Evolutionary conservation across 1,140 invertebrate genomes (phyloP).

Genomic region (Druon quercuslanigerum): DNA sequence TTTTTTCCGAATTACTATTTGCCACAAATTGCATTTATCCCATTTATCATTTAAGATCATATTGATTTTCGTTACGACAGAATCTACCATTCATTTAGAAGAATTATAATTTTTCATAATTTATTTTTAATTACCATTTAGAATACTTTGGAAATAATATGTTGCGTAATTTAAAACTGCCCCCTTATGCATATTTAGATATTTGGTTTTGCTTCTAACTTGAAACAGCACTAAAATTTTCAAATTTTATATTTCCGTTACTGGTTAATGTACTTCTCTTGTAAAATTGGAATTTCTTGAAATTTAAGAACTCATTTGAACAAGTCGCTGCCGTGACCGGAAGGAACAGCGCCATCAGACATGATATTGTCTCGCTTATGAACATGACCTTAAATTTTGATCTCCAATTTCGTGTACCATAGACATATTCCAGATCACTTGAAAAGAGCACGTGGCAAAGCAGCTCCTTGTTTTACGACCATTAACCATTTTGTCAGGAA

Average conservation of each 20-base stretch:
- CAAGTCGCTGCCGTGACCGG: background rate
- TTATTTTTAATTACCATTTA: too few species aligned
- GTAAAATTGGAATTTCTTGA: background rate
- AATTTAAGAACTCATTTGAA: background rate
- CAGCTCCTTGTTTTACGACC: slow-evolving; percentile 18
- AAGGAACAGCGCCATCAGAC: background rate
- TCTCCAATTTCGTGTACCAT: background rate
- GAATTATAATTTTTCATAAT: too few species aligned
- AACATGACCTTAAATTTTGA: slow-evolving; percentile 16
- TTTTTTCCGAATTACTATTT: too few species aligned
- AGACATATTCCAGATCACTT: background rate
- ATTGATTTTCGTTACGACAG: too few species aligned
- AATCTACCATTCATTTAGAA: too few species aligned
- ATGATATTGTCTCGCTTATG: slow-evolving; percentile 3
- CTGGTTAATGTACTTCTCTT: background rate
- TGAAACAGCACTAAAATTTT: too few species aligned
- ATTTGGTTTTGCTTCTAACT: too few species aligned
- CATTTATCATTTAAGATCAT: too few species aligned
- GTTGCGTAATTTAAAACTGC: too few species aligned
- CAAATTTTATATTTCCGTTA: background rate
- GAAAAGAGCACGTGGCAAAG: slow-evolving; percentile 27
- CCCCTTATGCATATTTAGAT: too few species aligned
- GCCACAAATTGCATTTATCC: too few species aligned
- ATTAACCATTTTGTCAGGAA: slow-evolving; percentile 22
- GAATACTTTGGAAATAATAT: too few species aligned